Evolutionary conservation across 2,888 invertebrate genomes (phyloP).

Genomic region (Chirona hameri): DNA sequence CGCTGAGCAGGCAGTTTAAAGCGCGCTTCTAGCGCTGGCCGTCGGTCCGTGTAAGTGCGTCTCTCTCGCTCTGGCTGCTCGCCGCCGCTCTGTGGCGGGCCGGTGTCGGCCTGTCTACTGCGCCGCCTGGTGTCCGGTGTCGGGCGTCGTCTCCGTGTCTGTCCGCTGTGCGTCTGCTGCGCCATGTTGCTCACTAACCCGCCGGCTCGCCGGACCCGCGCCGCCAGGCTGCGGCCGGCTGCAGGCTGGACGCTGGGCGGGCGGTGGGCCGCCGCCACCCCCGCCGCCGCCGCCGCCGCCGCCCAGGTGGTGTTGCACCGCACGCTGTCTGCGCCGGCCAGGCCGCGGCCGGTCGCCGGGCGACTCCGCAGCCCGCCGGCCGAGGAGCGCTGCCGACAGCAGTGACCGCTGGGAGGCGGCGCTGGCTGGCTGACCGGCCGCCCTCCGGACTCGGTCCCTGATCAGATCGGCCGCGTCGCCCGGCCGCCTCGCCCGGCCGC

Average conservation of each 20-base stretch:
- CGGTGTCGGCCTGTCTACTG: neutral
- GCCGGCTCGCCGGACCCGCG: neutral
- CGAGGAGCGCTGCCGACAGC: neutral
- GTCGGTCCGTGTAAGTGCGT: neutral
- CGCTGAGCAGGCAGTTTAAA: constrained; percentile 7
- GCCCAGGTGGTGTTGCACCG: neutral
- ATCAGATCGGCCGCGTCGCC: neutral
- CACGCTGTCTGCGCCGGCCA: neutral
- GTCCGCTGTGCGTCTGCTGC: neutral
- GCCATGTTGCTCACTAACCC: neutral
- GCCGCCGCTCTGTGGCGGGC: neutral
- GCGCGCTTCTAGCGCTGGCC: constrained; percentile 2
- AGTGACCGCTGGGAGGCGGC: neutral
- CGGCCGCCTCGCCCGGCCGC: neutral
- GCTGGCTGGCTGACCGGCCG: neutral
- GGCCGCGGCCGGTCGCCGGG: neutral
- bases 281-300: neutral
- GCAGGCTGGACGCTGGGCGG: neutral
- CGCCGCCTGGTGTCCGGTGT: neutral
- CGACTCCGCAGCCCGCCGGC: neutral
- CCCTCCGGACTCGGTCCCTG: too few relatives aligned
- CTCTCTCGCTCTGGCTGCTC: neutral
- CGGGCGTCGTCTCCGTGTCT: neutral
- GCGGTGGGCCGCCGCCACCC: neutral
- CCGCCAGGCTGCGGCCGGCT: neutral